Evolutionary conservation across 2,888 invertebrate species (phyloP), one percentile per base, ranked within the genome.

Genomic region (Matsumyia berberina): DNA sequence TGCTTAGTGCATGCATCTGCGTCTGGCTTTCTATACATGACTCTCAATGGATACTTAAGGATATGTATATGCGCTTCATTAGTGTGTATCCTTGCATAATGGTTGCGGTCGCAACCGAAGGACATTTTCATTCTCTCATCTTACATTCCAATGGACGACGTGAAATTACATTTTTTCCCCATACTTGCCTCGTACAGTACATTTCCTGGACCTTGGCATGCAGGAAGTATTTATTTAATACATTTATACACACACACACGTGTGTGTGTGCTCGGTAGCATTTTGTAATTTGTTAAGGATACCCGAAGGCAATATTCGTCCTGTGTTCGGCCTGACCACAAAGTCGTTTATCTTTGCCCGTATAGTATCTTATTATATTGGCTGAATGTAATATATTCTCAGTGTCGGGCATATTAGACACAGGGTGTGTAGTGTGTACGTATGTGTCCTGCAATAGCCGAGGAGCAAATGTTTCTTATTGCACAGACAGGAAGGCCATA

Each of bases 321-420:
- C 82, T 83, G 67, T 83, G 78, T 73, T 67, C 67, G 12, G 78
- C 60, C 82, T 78, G 82, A 83, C 82, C 82, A 57, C 82, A 83
- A 51, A 83, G 82, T 83, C 82, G 78, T 83, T 83, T 83, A 83
- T 83, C 82, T 83, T 83, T 53, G 53, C 77, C 55, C 67, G 67
- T 83, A 67, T 78, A 67, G 78, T 78, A 67, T 83, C 82, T 83
- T 83, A 83, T 83, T 83, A 83, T 83, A 72, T 83, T 83, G 82
- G 82, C 78, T 72, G 46, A 78, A 78, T 78, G 82, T 83, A 83
- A 83, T 83, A 83, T 83, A 83, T 83, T 83, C 67, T 73, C 67
- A 62, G 62, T 83, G 78, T 73, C 60, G 67, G 60, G 42, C 58
- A 78, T 83, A 83, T 83, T 83, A 78, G 73, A 78, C 46, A 62